These are phyloP conservation scores for Dinocampus coccinellae DNA, from an alignment of 2,888 invertebrate species.

Conservation along the genomic window DNA sequence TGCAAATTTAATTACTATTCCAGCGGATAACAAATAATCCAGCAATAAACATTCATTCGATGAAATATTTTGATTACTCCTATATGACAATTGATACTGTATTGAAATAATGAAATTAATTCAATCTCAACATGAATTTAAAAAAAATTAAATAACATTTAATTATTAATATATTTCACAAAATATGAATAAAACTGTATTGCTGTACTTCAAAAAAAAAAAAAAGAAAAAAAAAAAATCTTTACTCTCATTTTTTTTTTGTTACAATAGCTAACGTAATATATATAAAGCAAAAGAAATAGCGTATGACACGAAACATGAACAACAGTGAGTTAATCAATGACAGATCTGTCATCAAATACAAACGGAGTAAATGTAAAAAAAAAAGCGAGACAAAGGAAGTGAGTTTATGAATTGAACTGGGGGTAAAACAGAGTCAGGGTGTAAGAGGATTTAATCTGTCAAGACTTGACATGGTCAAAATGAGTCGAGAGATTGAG, in stretches of 20 bases:
- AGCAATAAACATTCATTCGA: no score
- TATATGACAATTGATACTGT: no score
- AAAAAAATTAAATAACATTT: not conserved
- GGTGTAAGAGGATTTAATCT: constrained; percentile 16
- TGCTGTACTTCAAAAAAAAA: no score
- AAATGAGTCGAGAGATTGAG: constrained; percentile 12
- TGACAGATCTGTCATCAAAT: not conserved
- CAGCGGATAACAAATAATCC: no score
- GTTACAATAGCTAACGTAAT: not conserved
- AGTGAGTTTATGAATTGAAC: not conserved
- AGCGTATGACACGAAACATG: not conserved
- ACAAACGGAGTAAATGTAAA: not conserved
- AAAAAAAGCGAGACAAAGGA: not conserved
- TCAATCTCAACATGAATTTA: not conserved
- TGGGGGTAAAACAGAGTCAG: not conserved
- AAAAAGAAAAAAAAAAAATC: no score
- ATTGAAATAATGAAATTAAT: not conserved
- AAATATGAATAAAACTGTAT: not conserved
- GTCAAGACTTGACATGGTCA: constrained; percentile 20
- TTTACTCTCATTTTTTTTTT: not conserved
- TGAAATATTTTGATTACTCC: no score
- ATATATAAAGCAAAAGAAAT: not conserved
- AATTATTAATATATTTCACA: not conserved
- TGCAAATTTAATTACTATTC: no score
- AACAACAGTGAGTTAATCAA: not conserved